These are phyloP conservation scores for Eubasilissa splendida DNA, from an alignment of 2,888 invertebrate species.

Conservation along the genomic window DNA sequence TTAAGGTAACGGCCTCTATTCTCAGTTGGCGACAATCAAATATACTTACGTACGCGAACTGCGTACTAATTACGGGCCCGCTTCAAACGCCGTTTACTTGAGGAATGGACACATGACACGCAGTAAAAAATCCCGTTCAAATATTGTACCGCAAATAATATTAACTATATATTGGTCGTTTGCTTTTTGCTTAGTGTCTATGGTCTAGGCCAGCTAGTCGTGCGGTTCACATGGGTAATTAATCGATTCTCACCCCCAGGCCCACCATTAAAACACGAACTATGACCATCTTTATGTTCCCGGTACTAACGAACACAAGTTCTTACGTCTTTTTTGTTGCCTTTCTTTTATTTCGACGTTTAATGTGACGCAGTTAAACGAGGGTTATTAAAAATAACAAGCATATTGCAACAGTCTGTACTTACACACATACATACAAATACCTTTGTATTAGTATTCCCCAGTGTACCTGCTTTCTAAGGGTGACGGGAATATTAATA, in stretches of 20 bases:
- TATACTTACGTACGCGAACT: too few species aligned
- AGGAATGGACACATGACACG: too few species aligned
- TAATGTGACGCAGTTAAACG: not conserved
- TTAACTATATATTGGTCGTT: not conserved
- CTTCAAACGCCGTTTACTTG: too few species aligned
- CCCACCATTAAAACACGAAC: slow-evolving; percentile 9
- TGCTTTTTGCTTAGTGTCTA: too few species aligned
- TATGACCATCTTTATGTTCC: not conserved
- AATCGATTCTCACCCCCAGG: slow-evolving; percentile 15
- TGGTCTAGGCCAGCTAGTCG: not conserved
- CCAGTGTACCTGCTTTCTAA: too few species aligned
- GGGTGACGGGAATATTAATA: too few species aligned
- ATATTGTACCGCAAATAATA: not conserved
- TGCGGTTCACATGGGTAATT: slow-evolving; percentile 12
- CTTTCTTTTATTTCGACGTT: slow-evolving; percentile 14
- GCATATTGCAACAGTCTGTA: too few species aligned
- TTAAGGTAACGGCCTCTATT: slow-evolving; percentile 29
- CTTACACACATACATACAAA: too few species aligned
- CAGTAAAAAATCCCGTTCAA: too few species aligned
- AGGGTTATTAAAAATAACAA: not conserved
- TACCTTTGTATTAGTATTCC: too few species aligned
- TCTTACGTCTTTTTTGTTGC: slow-evolving; percentile 2
- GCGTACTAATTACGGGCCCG: too few species aligned
- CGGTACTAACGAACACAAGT: not conserved
- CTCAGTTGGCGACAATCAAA: slow-evolving; percentile 9